phyloP scores from a whole-genome alignment of 1,140 invertebrate species.

The Pectinophora gossypiella region DNA sequence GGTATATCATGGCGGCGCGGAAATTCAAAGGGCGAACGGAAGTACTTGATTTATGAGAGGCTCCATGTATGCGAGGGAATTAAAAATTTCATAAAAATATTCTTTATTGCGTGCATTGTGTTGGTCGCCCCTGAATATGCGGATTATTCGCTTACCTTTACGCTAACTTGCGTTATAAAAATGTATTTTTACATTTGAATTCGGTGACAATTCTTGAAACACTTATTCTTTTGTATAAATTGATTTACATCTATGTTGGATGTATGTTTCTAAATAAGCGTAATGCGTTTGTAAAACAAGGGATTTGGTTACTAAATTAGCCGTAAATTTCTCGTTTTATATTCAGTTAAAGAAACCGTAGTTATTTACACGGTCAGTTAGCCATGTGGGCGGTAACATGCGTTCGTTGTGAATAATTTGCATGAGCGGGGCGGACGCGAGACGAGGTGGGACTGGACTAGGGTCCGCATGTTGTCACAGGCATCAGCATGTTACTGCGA shows the following conservation, averaged over 20 bases:
- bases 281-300: too few relatives aligned
- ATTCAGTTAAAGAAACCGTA: conserved; percentile 2
- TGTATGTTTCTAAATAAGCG: too few relatives aligned
- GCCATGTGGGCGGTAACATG: background rate
- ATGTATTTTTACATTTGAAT: too few relatives aligned
- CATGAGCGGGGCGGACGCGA: background rate
- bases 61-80: conserved; percentile 46
- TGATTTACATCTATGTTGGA: too few relatives aligned
- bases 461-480: too few relatives aligned
- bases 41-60: conserved; percentile 64
- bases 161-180: too few relatives aligned
- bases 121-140: conserved; percentile 7
- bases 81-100: conserved; percentile 69
- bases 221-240: too few relatives aligned
- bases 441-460: background rate
- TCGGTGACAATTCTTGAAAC: too few relatives aligned
- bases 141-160: too few relatives aligned
- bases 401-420: conserved; percentile 1
- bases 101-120: conserved; percentile 47
- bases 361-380: conserved; percentile 3
- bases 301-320: too few relatives aligned
- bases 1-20: conserved; percentile 53
- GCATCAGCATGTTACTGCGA: too few relatives aligned
- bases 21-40: conserved; percentile 61
- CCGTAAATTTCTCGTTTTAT: background rate